Conservation (phyloP, 2,888 invertebrate species). For the Drosophila kuntzei region DNA sequence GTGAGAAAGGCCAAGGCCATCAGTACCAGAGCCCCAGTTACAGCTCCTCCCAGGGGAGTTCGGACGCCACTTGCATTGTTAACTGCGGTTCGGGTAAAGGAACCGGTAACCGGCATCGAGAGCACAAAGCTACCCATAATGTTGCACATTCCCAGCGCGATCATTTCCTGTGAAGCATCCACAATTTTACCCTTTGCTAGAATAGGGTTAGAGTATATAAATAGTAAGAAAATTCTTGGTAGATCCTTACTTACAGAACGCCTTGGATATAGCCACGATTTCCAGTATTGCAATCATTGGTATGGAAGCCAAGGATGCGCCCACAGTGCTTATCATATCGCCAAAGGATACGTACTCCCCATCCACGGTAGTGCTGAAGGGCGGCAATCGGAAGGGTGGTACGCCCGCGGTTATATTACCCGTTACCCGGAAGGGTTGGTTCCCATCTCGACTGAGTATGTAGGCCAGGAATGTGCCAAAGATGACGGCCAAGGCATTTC, state of each 20-base stretch:
- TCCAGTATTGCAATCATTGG: conserved; percentile 91
- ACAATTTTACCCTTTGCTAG: conserved; percentile 91
- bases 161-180: conserved; percentile 95
- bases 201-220: too few species aligned
- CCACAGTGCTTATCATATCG: conserved; percentile 88
- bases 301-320: conserved; percentile 88
- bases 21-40: conserved; percentile 91
- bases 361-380: conserved; percentile 89
- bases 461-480: conserved; percentile 89
- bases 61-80: conserved; percentile 96
- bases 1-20: conserved; percentile 93
- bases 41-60: conserved; percentile 92
- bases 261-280: conserved; percentile 91
- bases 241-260: conserved; percentile 92
- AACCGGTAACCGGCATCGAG: conserved; percentile 95
- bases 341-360: conserved; percentile 87
- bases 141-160: conserved; percentile 94
- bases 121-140: conserved; percentile 92
- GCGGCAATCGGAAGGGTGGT: conserved; percentile 89
- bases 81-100: conserved; percentile 95
- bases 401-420: conserved; percentile 90
- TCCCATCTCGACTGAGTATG: conserved; percentile 86
- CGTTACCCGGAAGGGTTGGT: conserved; percentile 89
- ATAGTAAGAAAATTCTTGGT: too few species aligned
- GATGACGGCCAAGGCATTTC: conserved; percentile 93